Evolutionary conservation across 2,888 invertebrate genomes (phyloP).

Genomic region (Romanomermis culicivorax): DNA sequence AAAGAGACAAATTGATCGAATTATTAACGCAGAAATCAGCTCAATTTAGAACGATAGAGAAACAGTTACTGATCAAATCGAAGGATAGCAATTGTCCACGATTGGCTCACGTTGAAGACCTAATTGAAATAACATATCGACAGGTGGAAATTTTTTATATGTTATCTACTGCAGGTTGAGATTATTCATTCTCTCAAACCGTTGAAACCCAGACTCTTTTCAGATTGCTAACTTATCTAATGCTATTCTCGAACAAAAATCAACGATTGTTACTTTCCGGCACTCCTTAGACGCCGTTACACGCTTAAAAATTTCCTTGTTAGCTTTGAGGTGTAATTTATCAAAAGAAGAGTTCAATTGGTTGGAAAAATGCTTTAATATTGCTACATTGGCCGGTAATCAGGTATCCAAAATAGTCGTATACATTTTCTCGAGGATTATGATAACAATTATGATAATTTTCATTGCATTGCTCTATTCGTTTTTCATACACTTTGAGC

Average conservation of each 20-base stretch:
- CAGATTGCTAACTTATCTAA: not conserved
- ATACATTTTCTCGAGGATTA: too few species aligned
- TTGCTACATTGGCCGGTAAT: too few species aligned
- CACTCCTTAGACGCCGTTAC: not conserved
- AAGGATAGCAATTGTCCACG: slow-evolving; percentile 55
- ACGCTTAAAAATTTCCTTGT: not conserved
- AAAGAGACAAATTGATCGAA: slow-evolving; percentile 27
- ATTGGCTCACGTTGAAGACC: slow-evolving; percentile 46
- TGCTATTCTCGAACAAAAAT: not conserved
- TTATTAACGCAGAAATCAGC: slow-evolving; percentile 37
- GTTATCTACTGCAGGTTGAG: not conserved
- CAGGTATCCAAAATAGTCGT: too few species aligned
- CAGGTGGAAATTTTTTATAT: slow-evolving; percentile 35
- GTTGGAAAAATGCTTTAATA: not conserved
- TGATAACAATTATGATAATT: too few species aligned
- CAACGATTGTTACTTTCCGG: not conserved
- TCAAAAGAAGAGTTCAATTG: not conserved
- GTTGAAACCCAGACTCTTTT: not conserved
- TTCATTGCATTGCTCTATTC: too few species aligned
- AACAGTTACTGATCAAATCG: slow-evolving; percentile 50
- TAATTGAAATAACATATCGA: slow-evolving; percentile 48
- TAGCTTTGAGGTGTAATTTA: not conserved
- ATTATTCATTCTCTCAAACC: not conserved
- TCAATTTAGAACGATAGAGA: slow-evolving; percentile 55
- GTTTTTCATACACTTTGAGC: too few species aligned